phyloP scores from a whole-genome alignment of 2,797 vertebrate species.

The Triplophysa bombifrons region DNA sequence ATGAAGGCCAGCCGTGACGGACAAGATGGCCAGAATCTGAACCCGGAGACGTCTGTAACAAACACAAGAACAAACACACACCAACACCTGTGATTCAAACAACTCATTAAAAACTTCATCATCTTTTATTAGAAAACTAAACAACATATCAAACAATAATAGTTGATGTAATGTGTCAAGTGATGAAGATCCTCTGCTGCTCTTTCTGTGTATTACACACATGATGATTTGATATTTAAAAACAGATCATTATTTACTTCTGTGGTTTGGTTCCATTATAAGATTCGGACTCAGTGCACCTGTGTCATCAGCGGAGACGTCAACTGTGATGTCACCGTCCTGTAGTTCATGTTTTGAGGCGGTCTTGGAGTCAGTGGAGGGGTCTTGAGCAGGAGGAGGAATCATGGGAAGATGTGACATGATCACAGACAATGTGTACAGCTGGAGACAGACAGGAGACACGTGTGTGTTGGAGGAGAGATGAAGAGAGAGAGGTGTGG shows the following conservation, averaged over 20 bases:
- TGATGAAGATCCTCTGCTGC: no score
- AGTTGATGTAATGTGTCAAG: no score
- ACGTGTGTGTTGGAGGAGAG: slow-evolving; percentile 20
- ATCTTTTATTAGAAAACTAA: no score
- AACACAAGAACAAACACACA: no score
- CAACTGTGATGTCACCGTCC: slow-evolving; percentile 60
- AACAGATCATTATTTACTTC: no score
- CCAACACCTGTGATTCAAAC: no score
- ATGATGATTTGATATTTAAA: no score
- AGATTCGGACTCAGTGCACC: slow-evolving; percentile 53
- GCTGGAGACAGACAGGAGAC: slow-evolving; percentile 50
- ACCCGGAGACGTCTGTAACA: background rate
- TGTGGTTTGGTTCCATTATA: no score
- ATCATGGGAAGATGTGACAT: slow-evolving; percentile 48
- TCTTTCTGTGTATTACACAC: no score
- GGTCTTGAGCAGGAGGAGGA: background rate
- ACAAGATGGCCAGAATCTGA: slow-evolving; percentile 8
- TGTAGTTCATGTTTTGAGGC: slow-evolving; percentile 54
- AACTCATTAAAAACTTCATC: no score
- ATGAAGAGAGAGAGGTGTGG: slow-evolving; percentile 27
- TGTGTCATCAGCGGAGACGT: slow-evolving; percentile 56
- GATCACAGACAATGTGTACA: slow-evolving; percentile 58
- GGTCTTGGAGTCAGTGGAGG: background rate
- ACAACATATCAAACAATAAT: no score
- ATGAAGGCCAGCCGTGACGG: slow-evolving; percentile 44